Conservation (phyloP, 2,797 vertebrate genomes). For the Coregonus sp. region DNA sequence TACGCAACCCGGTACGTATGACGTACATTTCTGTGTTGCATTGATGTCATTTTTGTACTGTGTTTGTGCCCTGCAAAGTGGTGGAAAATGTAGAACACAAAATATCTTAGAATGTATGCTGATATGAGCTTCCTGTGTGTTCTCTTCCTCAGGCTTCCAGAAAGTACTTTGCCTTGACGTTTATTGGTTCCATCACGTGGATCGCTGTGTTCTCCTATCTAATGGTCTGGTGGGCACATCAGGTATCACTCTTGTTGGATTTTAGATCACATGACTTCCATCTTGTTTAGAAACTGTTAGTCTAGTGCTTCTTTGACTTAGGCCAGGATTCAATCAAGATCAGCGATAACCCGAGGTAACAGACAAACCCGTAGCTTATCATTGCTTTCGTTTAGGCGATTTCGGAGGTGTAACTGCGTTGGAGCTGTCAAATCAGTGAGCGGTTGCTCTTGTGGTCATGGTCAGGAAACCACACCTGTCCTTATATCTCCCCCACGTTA, state of each 20-base stretch:
- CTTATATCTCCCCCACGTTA: no score
- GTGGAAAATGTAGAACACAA: no score
- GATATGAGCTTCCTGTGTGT: not conserved
- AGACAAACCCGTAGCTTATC: no score
- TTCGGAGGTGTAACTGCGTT: no score
- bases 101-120: no score
- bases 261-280: not conserved
- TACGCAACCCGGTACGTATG: constrained; percentile 86
- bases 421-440: no score
- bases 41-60: not conserved
- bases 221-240: constrained; percentile 99
- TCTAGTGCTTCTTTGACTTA: not conserved
- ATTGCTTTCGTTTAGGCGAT: no score
- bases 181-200: constrained; percentile 91
- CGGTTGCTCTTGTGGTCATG: no score
- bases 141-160: constrained; percentile 78
- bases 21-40: not conserved
- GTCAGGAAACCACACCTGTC: no score
- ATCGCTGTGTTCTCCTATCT: constrained; percentile 91
- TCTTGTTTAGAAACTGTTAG: not conserved
- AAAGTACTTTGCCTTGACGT: constrained; percentile 84
- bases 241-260: constrained; percentile 75
- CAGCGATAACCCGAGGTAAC: no score
- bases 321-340: not conserved
- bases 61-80: not conserved